A percentile compares a stretch with the other conserved stretches of the same genome.
Evolutionary conservation across 2,797 vertebrate genomes (phyloP).

Genomic region (Sebastes hopkinsi): DNA sequence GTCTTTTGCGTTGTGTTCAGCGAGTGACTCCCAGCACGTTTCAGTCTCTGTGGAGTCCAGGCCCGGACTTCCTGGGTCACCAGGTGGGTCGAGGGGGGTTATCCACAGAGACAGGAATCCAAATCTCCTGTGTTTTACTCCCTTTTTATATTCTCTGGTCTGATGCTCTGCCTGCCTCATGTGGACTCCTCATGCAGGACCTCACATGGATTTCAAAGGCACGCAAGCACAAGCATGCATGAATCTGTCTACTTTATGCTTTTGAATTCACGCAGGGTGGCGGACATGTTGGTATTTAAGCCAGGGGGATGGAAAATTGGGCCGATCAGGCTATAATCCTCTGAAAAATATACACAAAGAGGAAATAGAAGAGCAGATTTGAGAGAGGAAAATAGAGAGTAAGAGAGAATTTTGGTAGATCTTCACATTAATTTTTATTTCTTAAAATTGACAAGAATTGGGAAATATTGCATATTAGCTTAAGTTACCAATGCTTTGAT

Average conservation of each 20-base stretch:
- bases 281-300: neutral
- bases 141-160: neutral
- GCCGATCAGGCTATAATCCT: neutral
- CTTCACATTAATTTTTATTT: neutral
- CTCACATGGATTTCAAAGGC: constrained; percentile 10
- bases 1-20: constrained; percentile 50
- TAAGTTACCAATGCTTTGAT: neutral
- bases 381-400: neutral
- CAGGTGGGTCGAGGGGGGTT: constrained; percentile 63
- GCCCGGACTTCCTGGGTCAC: constrained; percentile 38
- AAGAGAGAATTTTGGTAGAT: neutral
- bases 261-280: neutral
- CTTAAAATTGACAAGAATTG: neutral
- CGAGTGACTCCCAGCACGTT: constrained; percentile 43
- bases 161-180: constrained; percentile 1
- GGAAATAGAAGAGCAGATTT: neutral
- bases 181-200: neutral
- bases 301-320: neutral
- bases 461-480: neutral
- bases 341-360: neutral
- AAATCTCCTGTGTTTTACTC: neutral
- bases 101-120: constrained; percentile 6
- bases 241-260: neutral
- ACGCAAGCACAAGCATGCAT: neutral
- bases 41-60: constrained; percentile 56